Percentiles rank a stretch among this genome's conserved stretches.
Evolutionary conservation across 2,113 vertebrate species (phyloP).

Genomic region (Osmerus mordax): DNA sequence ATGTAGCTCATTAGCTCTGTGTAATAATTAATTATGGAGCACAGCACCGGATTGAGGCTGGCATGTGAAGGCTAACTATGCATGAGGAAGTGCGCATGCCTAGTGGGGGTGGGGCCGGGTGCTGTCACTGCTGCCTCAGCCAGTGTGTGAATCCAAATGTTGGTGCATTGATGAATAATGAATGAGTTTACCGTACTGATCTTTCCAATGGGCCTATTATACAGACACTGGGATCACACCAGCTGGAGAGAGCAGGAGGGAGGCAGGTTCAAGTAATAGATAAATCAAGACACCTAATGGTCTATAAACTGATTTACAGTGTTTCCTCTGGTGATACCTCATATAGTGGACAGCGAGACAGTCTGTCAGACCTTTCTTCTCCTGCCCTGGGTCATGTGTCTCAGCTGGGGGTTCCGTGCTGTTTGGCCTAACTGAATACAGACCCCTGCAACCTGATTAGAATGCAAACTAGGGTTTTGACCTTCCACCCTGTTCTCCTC

Average conservation of each 20-base stretch:
- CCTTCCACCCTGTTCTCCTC: slow-evolving; percentile 35
- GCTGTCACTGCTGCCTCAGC: slow-evolving; percentile 28
- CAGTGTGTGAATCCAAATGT: slow-evolving; percentile 32
- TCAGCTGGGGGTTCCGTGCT: slow-evolving; percentile 52
- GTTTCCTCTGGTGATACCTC: not conserved
- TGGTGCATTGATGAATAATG: slow-evolving; percentile 48
- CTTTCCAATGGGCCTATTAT: not conserved
- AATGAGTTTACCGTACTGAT: slow-evolving; percentile 36
- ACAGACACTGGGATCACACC: not conserved
- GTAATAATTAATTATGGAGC: slow-evolving; percentile 43
- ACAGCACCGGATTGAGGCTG: slow-evolving; percentile 21
- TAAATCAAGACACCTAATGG: not conserved
- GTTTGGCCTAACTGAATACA: slow-evolving; percentile 45
- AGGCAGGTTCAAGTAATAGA: not conserved
- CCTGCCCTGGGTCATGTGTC: slow-evolving; percentile 35
- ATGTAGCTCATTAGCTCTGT: slow-evolving; percentile 28
- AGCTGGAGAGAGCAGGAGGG: not conserved
- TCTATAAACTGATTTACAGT: no score
- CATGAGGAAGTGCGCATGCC: slow-evolving; percentile 33
- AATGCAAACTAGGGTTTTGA: slow-evolving; percentile 37
- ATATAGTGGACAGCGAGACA: slow-evolving; percentile 16
- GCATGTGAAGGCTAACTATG: slow-evolving; percentile 45
- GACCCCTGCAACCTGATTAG: slow-evolving; percentile 55
- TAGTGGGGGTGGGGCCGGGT: slow-evolving; percentile 37
- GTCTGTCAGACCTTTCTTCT: slow-evolving; percentile 40